phyloP scores from a whole-genome alignment of 64 coral and sea anemone species.

The Montipora foliosa region DNA sequence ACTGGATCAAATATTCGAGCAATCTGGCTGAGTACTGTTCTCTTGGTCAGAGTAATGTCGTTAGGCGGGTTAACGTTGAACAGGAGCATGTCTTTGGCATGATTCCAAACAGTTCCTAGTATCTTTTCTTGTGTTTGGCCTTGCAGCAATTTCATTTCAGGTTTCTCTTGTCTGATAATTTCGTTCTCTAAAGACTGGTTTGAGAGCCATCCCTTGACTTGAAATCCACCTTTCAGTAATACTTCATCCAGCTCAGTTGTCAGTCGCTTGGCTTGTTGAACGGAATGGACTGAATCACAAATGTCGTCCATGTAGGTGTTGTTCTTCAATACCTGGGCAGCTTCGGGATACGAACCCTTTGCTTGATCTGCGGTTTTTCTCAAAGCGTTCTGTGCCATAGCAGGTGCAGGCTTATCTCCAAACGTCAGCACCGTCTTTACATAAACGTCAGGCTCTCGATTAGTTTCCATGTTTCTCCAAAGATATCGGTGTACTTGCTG shows the following conservation, averaged over 20 bases:
- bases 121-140: constrained; percentile 59
- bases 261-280: constrained; percentile 37
- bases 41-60: constrained; percentile 41
- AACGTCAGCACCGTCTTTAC: too few species aligned
- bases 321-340: constrained; percentile 55
- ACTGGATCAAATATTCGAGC: constrained; percentile 56
- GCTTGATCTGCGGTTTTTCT: constrained; percentile 58
- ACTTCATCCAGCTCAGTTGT: constrained; percentile 59
- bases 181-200: constrained; percentile 63
- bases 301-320: constrained; percentile 30
- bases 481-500: constrained; percentile 59
- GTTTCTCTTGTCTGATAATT: neutral
- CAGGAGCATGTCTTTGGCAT: constrained; percentile 6
- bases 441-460: too few species aligned
- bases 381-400: too few species aligned
- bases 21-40: constrained; percentile 46
- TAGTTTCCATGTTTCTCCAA: constrained; percentile 31
- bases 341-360: constrained; percentile 46
- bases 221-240: neutral
- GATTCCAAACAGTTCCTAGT: constrained; percentile 38
- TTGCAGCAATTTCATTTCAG: constrained; percentile 50
- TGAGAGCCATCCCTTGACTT: neutral
- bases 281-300: constrained; percentile 28
- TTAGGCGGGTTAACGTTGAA: constrained; percentile 31
- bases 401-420: too few species aligned